Evolutionary conservation across 1,140 invertebrate species (phyloP).

Genomic region (Himalopsyche phryganea): DNA sequence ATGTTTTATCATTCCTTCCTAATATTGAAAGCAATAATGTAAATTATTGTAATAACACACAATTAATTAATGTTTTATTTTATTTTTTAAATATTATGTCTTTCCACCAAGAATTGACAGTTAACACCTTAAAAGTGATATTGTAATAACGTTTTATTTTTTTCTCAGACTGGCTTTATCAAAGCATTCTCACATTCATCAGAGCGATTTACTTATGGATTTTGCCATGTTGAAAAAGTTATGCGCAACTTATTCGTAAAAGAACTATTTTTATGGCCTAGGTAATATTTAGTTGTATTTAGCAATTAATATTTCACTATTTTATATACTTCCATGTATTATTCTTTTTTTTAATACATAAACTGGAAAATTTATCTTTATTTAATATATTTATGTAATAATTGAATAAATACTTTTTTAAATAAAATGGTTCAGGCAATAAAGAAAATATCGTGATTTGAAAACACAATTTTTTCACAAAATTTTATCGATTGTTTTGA

Average conservation of each 20-base stretch:
- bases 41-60: too few relatives aligned
- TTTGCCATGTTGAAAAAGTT: constrained; percentile 82
- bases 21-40: neutral
- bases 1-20: neutral
- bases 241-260: constrained; percentile 92
- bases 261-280: constrained; percentile 90
- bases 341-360: neutral
- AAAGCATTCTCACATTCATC: constrained; percentile 91
- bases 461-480: too few relatives aligned
- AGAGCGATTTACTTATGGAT: constrained; percentile 85
- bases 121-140: too few relatives aligned
- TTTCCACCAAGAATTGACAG: too few relatives aligned
- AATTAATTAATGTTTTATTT: too few relatives aligned
- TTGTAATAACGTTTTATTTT: too few relatives aligned
- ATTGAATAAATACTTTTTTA: too few relatives aligned
- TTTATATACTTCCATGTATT: neutral
- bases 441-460: too few relatives aligned
- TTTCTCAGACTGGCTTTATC: constrained; percentile 90
- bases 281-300: constrained; percentile 50
- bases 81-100: too few relatives aligned
- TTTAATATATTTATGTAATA: neutral
- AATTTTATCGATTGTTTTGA: too few relatives aligned
- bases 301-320: neutral
- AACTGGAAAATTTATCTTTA: neutral
- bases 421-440: too few relatives aligned